Percentiles rank a stretch among this genome's conserved stretches.
phyloP scores from a whole-genome alignment of 1,140 invertebrate genomes.

The Amyelois transitella region DNA sequence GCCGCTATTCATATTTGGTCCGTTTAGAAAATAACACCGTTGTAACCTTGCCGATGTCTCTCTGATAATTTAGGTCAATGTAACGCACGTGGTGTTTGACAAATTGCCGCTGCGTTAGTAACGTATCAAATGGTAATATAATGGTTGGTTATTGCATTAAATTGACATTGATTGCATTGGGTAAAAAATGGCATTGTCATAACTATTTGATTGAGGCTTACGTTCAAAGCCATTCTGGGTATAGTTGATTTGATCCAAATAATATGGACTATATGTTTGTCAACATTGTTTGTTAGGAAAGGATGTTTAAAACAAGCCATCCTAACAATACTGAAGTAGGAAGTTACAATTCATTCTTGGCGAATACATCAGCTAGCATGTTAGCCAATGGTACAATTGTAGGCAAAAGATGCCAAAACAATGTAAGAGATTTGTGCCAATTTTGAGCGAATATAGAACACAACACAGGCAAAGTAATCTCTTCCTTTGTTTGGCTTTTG shows the following conservation, averaged over 20 bases:
- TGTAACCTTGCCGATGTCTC: conserved; percentile 61
- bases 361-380: neutral
- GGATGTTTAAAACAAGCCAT: neutral
- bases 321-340: neutral
- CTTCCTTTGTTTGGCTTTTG: no score
- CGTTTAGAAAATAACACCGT: conserved; percentile 63
- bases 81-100: conserved; percentile 56
- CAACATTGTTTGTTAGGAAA: neutral
- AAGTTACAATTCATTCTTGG: neutral
- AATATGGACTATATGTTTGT: no score
- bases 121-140: neutral
- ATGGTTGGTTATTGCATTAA: neutral
- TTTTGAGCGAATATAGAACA: neutral
- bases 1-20: conserved; percentile 53
- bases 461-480: no score
- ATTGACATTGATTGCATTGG: neutral
- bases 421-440: neutral
- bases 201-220: neutral
- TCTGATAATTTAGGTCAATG: conserved; percentile 67
- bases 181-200: neutral
- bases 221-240: no score
- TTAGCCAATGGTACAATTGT: neutral
- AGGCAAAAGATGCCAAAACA: neutral
- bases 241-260: no score
- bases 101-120: conserved; percentile 18